Base-by-base conservation (phyloP, 2,113 vertebrate species). In the Mastomys natalensis region DNA sequence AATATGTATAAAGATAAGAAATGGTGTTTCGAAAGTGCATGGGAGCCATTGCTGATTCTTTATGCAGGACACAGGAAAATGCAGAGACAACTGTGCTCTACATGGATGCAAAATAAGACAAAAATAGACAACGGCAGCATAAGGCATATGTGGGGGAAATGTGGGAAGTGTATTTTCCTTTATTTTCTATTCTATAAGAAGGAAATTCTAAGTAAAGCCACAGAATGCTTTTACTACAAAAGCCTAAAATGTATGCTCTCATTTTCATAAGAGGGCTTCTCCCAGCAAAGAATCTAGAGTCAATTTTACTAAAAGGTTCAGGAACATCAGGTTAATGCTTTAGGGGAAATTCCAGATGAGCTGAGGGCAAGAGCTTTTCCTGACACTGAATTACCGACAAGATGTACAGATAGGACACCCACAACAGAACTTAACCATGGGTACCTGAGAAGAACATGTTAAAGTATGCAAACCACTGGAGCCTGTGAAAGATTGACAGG, bases 1-100 rank as follows among this genome's bases (percentile, higher is more conserved):
- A 91, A 96, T 97, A 51, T 96, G 94, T 94, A 94, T 72, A 80
- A 94, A 97, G 91, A 96, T 97, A 97, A 97, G 93, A 96, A 95
- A 95, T 13, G 76, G 68, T 73, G 90, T 94, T 96, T 96, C 3
- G 73, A 70, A 90, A 90, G 89, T 86, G 88, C 77, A 86, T 34
- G 9, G 72, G 62, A 92, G 77, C 37, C 4, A 8, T 48, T 89
- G 82, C 29, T 97, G 93, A 93, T 92, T 97, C 90, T 90, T 95
- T 78, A 94, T 66, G 80, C 0, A 48, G 45, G 45, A 90, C 13
- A n/a, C 85, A 89, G 74, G 80, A 88, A 76, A 96, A 95, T 31
- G 58, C 48, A 90, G 45, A 89, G 92, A 95, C 51, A 94, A 80
- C 88, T 95, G 66, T 90, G 55, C 93, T 94, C 68, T 64, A 21